Percentiles rank a stretch among this genome's conserved stretches.
These are phyloP conservation scores for Sebastes reedi DNA, from an alignment of 2,797 vertebrate genomes.

Conservation along the genomic window DNA sequence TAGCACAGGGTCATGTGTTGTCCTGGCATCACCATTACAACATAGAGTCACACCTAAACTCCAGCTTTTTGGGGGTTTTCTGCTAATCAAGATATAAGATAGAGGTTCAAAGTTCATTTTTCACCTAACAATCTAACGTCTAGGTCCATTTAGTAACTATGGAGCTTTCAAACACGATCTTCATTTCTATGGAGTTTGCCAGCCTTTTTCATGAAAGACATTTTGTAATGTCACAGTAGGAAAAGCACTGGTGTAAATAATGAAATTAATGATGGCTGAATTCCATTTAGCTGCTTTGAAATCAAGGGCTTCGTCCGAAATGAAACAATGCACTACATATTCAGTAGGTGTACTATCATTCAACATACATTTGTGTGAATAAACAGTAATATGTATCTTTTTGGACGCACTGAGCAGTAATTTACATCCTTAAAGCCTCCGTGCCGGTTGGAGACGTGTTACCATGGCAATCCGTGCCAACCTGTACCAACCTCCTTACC, in stretches of 20 bases:
- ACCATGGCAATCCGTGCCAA: no score
- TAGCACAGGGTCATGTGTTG: no score
- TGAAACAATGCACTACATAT: neutral
- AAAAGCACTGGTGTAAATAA: no score
- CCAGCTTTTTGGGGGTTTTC: neutral
- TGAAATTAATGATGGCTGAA: no score
- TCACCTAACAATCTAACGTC: neutral
- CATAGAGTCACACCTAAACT: neutral
- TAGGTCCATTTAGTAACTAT: neutral
- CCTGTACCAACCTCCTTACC: fast-evolving
- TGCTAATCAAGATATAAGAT: neutral
- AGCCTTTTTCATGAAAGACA: no score
- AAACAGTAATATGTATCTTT: neutral
- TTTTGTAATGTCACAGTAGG: no score
- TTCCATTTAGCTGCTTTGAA: neutral
- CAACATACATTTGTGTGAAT: neutral
- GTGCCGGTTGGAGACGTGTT: no score
- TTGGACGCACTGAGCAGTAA: neutral
- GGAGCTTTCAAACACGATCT: no score
- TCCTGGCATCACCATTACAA: no score
- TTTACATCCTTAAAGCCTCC: neutral
- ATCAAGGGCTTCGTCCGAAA: neutral
- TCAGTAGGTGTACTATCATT: neutral
- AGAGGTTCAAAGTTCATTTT: neutral
- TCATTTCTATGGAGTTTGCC: no score